phyloP scores from a whole-genome alignment of 2,888 invertebrate species.

The Cataglyphis altisquamis region DNA sequence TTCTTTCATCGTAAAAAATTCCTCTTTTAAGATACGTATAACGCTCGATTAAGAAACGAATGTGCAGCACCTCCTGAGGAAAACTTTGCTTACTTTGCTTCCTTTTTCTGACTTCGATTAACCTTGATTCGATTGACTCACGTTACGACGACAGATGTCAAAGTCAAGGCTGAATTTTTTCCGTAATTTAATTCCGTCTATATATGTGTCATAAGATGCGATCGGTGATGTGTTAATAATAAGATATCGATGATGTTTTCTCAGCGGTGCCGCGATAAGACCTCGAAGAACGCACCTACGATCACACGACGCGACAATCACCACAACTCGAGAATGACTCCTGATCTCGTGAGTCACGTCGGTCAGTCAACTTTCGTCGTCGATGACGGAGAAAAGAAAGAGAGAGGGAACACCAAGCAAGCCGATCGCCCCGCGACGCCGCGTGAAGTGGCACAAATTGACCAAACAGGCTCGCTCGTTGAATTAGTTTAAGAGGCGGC shows the following conservation, averaged over 20 bases:
- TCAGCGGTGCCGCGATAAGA: conserved; percentile 20
- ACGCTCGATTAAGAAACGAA: background rate
- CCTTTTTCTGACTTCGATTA: background rate
- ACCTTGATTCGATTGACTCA: background rate
- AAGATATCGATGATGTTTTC: conserved; percentile 2
- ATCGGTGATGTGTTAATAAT: conserved; percentile 16
- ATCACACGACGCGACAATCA: conserved; percentile 54
- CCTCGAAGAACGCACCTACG: conserved; percentile 39
- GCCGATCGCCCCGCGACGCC: conserved; percentile 35
- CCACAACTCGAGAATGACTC: conserved; percentile 50
- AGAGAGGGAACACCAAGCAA: conserved; percentile 23
- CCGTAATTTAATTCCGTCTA: background rate
- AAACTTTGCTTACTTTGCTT: background rate
- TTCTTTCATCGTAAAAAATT: conserved; percentile 19
- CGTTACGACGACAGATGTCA: background rate
- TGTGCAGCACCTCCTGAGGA: background rate
- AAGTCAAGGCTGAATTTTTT: background rate
- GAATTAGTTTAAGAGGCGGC: conserved; percentile 58
- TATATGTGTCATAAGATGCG: background rate
- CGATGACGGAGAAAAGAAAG: conserved; percentile 41
- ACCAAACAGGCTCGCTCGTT: conserved; percentile 59
- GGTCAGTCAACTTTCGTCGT: conserved; percentile 78
- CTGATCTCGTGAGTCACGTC: conserved; percentile 75
- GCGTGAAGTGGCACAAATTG: conserved; percentile 63
- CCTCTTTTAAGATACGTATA: background rate